Percentiles rank a stretch among this genome's conserved stretches.
phyloP scores from a whole-genome alignment of 1,140 invertebrate genomes.

The Drosophila azteca region DNA sequence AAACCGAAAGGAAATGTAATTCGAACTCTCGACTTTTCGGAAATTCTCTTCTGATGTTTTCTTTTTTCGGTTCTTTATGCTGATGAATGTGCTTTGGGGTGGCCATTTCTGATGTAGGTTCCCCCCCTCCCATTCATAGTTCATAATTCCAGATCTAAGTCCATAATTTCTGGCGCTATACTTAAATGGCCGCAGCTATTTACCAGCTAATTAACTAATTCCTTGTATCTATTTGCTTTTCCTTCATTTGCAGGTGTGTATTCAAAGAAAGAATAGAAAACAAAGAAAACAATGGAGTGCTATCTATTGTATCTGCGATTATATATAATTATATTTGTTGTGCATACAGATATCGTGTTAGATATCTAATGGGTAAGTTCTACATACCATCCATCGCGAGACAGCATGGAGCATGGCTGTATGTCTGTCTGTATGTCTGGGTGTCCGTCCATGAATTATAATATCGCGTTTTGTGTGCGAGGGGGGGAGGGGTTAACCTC shows the following conservation, averaged over 20 bases:
- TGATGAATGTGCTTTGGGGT: too few species aligned
- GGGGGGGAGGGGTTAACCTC: conserved; percentile 50
- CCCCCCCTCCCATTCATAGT: too few species aligned
- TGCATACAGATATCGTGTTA: conserved; percentile 21
- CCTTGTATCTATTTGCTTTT: conserved; percentile 36
- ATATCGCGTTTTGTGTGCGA: conserved; percentile 35
- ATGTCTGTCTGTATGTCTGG: too few species aligned
- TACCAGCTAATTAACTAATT: conserved; percentile 45
- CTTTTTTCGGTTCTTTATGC: too few species aligned
- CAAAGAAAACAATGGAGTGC: conserved; percentile 8
- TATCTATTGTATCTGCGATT: conserved; percentile 28
- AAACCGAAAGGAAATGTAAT: too few species aligned
- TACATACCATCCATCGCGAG: conserved; percentile 17
- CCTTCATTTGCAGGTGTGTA: conserved; percentile 68
- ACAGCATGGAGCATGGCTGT: conserved; percentile 43
- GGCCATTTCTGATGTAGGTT: too few species aligned
- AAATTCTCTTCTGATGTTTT: too few species aligned
- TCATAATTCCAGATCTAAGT: too few species aligned
- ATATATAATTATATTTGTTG: conserved; percentile 23
- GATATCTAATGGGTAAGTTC: conserved; percentile 39
- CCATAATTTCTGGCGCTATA: conserved; percentile 11
- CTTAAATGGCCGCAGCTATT: conserved; percentile 9
- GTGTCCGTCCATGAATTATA: conserved; percentile 53
- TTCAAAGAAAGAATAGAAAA: conserved; percentile 15
- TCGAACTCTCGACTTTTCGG: too few species aligned